Evolutionary conservation across 1,140 invertebrate genomes (phyloP), one percentile per base, ranked within the genome.

Genomic region (Neuroterus valhalla): DNA sequence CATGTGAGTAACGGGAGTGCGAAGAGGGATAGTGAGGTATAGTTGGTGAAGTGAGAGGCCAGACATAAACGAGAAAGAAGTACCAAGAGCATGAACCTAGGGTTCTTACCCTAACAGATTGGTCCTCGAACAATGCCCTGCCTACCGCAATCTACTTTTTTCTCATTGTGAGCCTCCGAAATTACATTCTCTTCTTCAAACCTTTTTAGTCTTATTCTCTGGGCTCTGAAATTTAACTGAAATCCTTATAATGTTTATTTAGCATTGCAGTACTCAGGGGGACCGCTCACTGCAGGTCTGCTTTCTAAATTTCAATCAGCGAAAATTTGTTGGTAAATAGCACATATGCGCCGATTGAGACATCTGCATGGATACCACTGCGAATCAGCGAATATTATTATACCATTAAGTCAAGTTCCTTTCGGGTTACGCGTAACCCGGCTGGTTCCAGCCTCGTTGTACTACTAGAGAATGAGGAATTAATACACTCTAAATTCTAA

Each of bases 1-100:
- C 43, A 71, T 81, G 78, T 75, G 80, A 82, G 78, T 75, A 79
- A 82, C 80, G 79, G 81, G 80, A 72, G 75, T 66, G 44, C 68
- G 72, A 21, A 69, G 75, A 75, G 77, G 78, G 80, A 2, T 66
- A 78, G 66, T 62, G 23, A 55, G 71, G 31, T 31, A n/a, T n/a
- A 31, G 31, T 31, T 6, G 8, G 31, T 31, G n/a, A 71, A 73
- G 77, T 75, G 72, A 68, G 68, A 76, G 23, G 52, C 23, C 11
- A 76, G 70, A 74, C 75, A 76, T 66, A 75, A 68, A 69, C 76
- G 66, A 71, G 72, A 67, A 72, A 77, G 71, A 70, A 69, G 75
- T 68, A 80, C 74, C 31, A 31, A 66, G 77, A 74, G 52, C 68
- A 74, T 73, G 48, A 74, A 71, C n/a, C 26, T 48, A 68, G 42